Evolutionary conservation across 2,888 invertebrate genomes (phyloP).

Genomic region (Stenotaenia linearis): DNA sequence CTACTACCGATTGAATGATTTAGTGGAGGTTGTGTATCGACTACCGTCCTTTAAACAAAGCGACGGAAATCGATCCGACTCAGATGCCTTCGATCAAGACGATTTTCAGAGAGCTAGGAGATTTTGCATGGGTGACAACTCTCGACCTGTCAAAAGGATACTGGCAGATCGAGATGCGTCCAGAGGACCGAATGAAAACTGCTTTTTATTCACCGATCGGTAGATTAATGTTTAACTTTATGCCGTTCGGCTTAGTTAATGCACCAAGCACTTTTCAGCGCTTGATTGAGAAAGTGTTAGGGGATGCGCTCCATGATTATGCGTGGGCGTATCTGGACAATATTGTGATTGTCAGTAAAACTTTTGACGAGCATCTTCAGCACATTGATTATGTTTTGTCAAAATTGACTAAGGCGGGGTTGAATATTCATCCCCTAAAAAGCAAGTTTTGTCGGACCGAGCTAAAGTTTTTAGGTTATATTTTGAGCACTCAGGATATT

Average conservation of each 20-base stretch:
- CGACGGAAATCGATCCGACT: neutral
- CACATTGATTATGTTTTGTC: neutral
- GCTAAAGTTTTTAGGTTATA: neutral
- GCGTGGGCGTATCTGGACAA: neutral
- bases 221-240: neutral
- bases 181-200: too few relatives aligned
- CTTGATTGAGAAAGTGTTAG: neutral
- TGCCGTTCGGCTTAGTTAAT: neutral
- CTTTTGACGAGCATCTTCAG: neutral
- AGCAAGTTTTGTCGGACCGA: neutral
- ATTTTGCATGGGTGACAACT: too few relatives aligned
- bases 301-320: neutral
- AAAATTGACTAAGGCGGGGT: neutral
- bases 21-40: slow-evolving; percentile 47
- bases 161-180: too few relatives aligned
- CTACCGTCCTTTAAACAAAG: neutral
- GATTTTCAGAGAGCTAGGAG: neutral
- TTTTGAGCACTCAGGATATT: neutral
- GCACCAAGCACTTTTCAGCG: neutral
- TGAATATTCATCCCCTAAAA: neutral
- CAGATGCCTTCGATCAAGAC: neutral
- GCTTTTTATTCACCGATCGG: neutral
- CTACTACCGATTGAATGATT: slow-evolving; percentile 64
- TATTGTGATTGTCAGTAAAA: neutral
- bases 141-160: too few relatives aligned